Evolutionary conservation across 2,113 vertebrate species (phyloP).

Genomic region (Eudorcas thomsonii): DNA sequence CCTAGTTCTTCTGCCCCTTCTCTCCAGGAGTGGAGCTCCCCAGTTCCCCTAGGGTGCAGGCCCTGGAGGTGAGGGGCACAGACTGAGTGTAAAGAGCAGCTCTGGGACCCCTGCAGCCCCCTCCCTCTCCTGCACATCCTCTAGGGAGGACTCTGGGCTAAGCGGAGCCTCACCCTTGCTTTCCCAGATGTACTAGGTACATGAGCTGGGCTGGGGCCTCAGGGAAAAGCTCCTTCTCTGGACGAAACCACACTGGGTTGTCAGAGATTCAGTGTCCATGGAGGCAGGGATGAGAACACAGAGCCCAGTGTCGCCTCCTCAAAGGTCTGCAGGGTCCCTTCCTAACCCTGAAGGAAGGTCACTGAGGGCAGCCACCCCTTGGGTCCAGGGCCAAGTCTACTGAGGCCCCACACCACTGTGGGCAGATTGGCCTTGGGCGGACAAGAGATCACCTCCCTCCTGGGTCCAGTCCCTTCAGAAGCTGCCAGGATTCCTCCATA

Average conservation of each 20-base stretch:
- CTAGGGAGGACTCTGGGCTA: background rate
- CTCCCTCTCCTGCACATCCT: rapidly evolving
- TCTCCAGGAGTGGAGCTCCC: too few species aligned
- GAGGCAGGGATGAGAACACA: background rate
- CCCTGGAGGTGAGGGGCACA: rapidly evolving
- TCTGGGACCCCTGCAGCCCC: background rate
- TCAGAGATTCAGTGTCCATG: background rate
- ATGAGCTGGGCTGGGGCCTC: rapidly evolving
- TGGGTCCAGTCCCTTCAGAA: background rate
- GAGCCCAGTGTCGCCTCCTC: rapidly evolving
- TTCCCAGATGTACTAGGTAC: background rate
- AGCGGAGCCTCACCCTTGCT: rapidly evolving
- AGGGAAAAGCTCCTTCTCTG: too few species aligned
- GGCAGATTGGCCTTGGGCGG: background rate
- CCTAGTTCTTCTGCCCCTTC: too few species aligned
- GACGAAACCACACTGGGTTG: background rate
- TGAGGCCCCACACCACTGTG: background rate
- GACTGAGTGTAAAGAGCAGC: background rate
- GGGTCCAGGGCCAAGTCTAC: background rate
- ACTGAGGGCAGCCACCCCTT: rapidly evolving
- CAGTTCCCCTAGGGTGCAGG: rapidly evolving
- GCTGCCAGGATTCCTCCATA: background rate
- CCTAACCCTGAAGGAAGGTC: background rate
- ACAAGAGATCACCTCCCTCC: too few species aligned
- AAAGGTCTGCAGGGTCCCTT: background rate